Base-by-base conservation (phyloP, 2,888 invertebrate species). In the Kryphioiulus occultus region DNA sequence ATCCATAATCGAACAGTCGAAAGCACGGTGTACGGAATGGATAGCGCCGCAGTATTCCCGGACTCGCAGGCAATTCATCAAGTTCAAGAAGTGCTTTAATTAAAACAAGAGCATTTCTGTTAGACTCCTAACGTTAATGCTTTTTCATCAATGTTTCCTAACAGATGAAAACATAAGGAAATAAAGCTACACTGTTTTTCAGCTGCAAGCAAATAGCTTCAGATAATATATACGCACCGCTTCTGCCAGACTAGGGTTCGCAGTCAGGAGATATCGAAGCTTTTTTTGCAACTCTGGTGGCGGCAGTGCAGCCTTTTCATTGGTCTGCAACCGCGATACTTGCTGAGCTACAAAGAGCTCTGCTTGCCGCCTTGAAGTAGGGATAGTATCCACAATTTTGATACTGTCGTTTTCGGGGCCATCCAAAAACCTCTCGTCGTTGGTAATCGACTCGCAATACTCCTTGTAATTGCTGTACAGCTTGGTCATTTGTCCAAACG, bases 321-420 rank as follows among this genome's bases (percentile, higher is more conserved):
- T 96, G 84, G 95, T 95, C 91, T 96, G 95, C 87, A 98, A 91
- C 87, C 97, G 93, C 89, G 95, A 95, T 15, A 96, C 96, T 92
- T 98, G 97, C 90, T 96, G 96, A 0, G 96, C 95, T 88, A 97
- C 95, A 91, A 97, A 96, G 86, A 96, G 93, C 92, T 98, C 97
- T 0, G 97, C 97, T 92, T 98, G 97, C 90, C 96, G 95, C 89
- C 95, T 94, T 0, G 97, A 96, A 85, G 89, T 89, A 30, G 89
- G 82, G 15, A 90, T 88, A 85, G 88, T 88, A 26, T 88, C 86
- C 1, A 35, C 68, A n/a, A 68, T 10, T 47, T 22, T 30, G 22
- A 85, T 47, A 4, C 30, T 85, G 15, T 35, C 84, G 26, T 1
- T 1, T 5, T 35, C 82, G 10, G 19, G 19, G 35, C 15, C 32